Percentiles rank a stretch among this genome's conserved stretches.
These are phyloP conservation scores for Nezara viridula DNA, from an alignment of 2,888 invertebrate species.

Conservation along the genomic window DNA sequence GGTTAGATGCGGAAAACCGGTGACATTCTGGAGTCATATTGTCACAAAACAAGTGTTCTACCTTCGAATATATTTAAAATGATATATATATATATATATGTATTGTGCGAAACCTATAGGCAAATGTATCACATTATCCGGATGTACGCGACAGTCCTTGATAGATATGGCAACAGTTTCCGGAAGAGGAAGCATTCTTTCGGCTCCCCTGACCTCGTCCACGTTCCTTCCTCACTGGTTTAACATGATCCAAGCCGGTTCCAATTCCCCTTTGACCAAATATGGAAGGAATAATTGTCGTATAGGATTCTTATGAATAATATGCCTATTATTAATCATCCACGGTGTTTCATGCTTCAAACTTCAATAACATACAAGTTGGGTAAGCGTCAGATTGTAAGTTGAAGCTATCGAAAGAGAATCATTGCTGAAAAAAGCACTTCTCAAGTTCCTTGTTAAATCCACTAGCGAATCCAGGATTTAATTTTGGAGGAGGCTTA, in stretches of 20 bases:
- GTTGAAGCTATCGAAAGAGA: neutral
- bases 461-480: too few species aligned
- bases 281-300: neutral
- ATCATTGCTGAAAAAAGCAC: too few species aligned
- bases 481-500: too few species aligned
- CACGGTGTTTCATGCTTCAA: neutral
- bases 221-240: slow-evolving; percentile 11
- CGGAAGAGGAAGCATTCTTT: slow-evolving; percentile 40
- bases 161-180: slow-evolving; percentile 25
- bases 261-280: slow-evolving; percentile 24
- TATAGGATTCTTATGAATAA: neutral
- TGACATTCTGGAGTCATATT: neutral
- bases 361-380: neutral
- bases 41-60: neutral
- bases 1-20: neutral
- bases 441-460: too few species aligned
- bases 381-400: neutral
- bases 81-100: neutral
- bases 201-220: slow-evolving; percentile 40
- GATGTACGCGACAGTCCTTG: slow-evolving; percentile 25
- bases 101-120: neutral
- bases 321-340: neutral
- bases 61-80: neutral
- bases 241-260: slow-evolving; percentile 30
- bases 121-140: slow-evolving; percentile 32